These are phyloP conservation scores for Anoncus sp. DNA, from an alignment of 2,888 invertebrate genomes.

Conservation along the genomic window DNA sequence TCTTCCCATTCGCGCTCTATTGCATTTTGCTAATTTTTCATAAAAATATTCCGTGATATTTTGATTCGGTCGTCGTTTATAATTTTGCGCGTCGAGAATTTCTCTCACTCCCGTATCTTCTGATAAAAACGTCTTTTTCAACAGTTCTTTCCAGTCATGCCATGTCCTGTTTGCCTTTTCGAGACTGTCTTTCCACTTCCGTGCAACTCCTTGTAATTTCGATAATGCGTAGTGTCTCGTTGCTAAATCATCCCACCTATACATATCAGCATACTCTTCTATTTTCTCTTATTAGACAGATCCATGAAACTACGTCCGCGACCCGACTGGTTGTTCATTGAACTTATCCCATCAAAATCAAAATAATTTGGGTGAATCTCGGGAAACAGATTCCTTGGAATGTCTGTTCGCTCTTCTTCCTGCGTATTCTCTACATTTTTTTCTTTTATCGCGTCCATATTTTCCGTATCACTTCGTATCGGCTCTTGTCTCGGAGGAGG, in stretches of 20 bases:
- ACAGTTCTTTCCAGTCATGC: conserved; percentile 40
- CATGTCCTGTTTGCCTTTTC: conserved; percentile 39
- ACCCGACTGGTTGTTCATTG: no score
- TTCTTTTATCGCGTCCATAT: no score
- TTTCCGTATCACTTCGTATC: no score
- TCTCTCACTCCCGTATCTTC: conserved; percentile 35
- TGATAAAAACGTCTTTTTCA: conserved; percentile 24
- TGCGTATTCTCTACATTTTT: no score
- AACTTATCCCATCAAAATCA: no score
- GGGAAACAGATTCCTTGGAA: no score
- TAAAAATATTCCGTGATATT: conserved; percentile 66
- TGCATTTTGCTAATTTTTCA: conserved; percentile 67
- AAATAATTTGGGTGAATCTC: no score
- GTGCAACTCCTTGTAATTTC: conserved; percentile 68
- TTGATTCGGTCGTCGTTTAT: conserved; percentile 56
- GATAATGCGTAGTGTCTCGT: conserved; percentile 65
- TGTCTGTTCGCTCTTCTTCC: no score
- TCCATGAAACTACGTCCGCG: no score
- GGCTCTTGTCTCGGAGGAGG: no score
- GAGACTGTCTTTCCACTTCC: conserved; percentile 69
- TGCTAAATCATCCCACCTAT: conserved; percentile 56
- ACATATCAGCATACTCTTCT: no score
- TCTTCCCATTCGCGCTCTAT: conserved; percentile 63
- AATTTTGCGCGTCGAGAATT: conserved; percentile 61
- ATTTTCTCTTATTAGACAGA: no score